A percentile compares a stretch with the other conserved stretches of the same genome.
Evolutionary conservation across 2,113 vertebrate genomes (phyloP).

Genomic region (Pseudois nayaur): DNA sequence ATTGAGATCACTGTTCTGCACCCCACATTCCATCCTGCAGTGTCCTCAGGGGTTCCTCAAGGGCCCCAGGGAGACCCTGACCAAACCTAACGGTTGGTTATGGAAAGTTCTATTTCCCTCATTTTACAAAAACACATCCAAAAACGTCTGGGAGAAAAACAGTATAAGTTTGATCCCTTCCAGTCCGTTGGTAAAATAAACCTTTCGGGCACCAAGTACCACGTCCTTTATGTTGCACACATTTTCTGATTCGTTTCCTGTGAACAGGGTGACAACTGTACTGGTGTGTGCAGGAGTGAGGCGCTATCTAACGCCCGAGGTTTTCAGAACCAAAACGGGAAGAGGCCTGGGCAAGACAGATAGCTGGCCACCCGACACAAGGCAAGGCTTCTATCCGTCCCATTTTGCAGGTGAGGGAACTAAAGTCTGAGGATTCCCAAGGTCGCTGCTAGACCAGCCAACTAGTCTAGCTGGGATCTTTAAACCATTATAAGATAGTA

Average conservation of each 20-base stretch:
- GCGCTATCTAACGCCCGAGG: fast-evolving
- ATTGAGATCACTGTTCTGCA: no score
- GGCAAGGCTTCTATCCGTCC: background rate
- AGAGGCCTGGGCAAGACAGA: background rate
- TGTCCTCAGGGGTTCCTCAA: background rate
- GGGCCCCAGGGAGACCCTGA: background rate
- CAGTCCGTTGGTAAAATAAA: background rate
- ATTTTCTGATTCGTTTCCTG: background rate
- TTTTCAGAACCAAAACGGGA: background rate
- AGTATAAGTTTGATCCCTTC: background rate
- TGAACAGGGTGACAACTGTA: background rate
- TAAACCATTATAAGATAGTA: background rate
- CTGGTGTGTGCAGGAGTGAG: background rate
- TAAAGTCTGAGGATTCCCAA: background rate
- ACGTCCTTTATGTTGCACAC: background rate
- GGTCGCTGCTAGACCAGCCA: background rate
- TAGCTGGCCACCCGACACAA: background rate
- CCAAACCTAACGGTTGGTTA: background rate
- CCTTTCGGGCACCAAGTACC: background rate
- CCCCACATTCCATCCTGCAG: background rate
- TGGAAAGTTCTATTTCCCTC: background rate
- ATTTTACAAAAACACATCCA: background rate
- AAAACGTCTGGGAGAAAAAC: background rate
- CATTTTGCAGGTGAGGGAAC: background rate
- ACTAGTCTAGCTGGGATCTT: background rate